Conservation (phyloP, 2,797 vertebrate species). For the Simalia tracyae region DNA sequence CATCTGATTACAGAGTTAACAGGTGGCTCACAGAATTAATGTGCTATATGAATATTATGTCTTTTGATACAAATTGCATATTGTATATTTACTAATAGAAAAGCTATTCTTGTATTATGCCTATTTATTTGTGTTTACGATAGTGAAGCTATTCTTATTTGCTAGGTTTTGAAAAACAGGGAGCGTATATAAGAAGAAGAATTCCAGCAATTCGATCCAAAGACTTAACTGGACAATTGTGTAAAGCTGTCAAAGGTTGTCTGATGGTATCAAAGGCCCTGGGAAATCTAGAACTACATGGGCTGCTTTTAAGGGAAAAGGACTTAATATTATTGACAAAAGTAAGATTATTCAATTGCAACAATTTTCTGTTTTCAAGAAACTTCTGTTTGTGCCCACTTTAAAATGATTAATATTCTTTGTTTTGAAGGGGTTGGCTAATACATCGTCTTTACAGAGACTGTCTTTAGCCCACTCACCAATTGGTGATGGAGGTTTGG, state of each 20-base stretch:
- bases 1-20: not conserved
- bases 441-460: conserved; percentile 81
- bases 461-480: conserved; percentile 89
- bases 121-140: not conserved
- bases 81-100: not conserved
- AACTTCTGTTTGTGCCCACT: not conserved
- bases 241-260: conserved; percentile 86
- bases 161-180: conserved; percentile 77
- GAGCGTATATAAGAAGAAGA: conserved; percentile 76
- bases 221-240: conserved; percentile 87
- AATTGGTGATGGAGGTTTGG: conserved; percentile 88
- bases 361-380: not conserved
- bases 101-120: conserved; percentile 38
- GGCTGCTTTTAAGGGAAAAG: conserved; percentile 85
- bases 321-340: conserved; percentile 87
- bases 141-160: conserved; percentile 43
- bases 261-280: conserved; percentile 80
- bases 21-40: not conserved
- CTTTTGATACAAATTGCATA: not conserved
- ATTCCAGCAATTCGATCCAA: conserved; percentile 85
- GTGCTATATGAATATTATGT: no score
- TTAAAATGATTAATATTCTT: conserved; percentile 39
- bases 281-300: conserved; percentile 85
- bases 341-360: conserved; percentile 71
- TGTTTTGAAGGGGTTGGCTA: conserved; percentile 83